phyloP scores from a whole-genome alignment of 2,113 vertebrate species.

The Megaptera novaeangliae region DNA sequence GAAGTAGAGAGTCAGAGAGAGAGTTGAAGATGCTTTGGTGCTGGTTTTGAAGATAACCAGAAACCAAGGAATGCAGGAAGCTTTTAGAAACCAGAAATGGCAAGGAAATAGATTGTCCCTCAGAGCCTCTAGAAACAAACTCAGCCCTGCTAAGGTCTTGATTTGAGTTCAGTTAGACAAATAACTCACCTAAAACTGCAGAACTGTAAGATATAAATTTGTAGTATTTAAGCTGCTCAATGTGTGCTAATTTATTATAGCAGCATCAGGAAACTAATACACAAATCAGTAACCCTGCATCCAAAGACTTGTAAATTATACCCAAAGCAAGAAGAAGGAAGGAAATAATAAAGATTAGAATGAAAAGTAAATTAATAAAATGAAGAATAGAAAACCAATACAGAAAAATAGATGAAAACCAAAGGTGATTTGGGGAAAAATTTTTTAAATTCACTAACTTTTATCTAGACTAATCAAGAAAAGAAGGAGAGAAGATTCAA shows the following conservation, averaged over 20 bases:
- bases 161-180: not conserved
- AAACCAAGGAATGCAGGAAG: not conserved
- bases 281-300: not conserved
- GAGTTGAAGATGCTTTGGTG: not conserved
- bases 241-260: not conserved
- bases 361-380: not conserved
- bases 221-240: not conserved
- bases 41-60: not conserved
- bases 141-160: not conserved
- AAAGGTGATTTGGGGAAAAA: not conserved
- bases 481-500: not conserved
- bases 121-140: not conserved
- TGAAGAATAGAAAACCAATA: not conserved
- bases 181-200: not conserved
- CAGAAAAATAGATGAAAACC: not conserved
- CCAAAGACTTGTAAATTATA: not conserved
- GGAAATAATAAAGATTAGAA: not conserved
- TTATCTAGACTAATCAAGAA: not conserved
- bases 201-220: not conserved
- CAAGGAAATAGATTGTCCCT: not conserved
- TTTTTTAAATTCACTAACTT: not conserved
- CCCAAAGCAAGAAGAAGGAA: not conserved
- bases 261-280: not conserved
- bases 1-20: not conserved
- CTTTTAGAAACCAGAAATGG: not conserved